These are phyloP conservation scores for Maniola hyperantus DNA, from an alignment of 2,888 invertebrate genomes.

Conservation along the genomic window DNA sequence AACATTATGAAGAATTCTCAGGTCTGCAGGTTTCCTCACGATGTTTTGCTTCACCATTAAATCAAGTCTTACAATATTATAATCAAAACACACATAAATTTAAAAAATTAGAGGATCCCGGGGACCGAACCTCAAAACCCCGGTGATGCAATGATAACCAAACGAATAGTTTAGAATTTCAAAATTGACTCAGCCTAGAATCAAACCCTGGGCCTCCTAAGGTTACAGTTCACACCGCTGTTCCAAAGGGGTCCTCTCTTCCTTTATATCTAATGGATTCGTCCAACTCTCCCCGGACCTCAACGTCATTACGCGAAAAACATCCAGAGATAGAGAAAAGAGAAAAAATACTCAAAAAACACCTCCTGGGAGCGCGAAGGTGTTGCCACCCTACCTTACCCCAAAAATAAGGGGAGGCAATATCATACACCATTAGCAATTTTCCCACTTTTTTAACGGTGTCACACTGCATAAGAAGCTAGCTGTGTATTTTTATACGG, in stretches of 20 bases:
- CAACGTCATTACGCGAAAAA: constrained; percentile 77
- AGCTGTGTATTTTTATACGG: constrained; percentile 37
- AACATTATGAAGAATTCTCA: too few relatives aligned
- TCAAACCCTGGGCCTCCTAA: not conserved
- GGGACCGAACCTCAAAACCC: too few relatives aligned
- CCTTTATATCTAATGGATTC: constrained; percentile 82
- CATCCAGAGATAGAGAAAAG: constrained; percentile 58
- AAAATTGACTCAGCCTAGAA: not conserved
- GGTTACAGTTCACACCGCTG: not conserved
- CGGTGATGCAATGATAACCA: not conserved
- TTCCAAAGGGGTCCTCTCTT: constrained; percentile 46
- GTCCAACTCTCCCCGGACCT: constrained; percentile 79
- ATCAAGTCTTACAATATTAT: too few relatives aligned
- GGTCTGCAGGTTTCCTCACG: too few relatives aligned
- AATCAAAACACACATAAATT: too few relatives aligned
- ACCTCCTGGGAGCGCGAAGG: constrained; percentile 78
- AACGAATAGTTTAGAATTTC: not conserved
- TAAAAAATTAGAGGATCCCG: too few relatives aligned
- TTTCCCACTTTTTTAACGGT: constrained; percentile 82
- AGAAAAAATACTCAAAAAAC: constrained; percentile 62
- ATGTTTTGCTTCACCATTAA: too few relatives aligned
- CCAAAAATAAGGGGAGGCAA: constrained; percentile 80
- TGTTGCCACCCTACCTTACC: constrained; percentile 80
- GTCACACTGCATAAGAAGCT: constrained; percentile 69
- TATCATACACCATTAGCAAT: constrained; percentile 84